Evolutionary conservation across 2,113 vertebrate genomes (phyloP).

Genomic region (Paedocypris sp.): DNA sequence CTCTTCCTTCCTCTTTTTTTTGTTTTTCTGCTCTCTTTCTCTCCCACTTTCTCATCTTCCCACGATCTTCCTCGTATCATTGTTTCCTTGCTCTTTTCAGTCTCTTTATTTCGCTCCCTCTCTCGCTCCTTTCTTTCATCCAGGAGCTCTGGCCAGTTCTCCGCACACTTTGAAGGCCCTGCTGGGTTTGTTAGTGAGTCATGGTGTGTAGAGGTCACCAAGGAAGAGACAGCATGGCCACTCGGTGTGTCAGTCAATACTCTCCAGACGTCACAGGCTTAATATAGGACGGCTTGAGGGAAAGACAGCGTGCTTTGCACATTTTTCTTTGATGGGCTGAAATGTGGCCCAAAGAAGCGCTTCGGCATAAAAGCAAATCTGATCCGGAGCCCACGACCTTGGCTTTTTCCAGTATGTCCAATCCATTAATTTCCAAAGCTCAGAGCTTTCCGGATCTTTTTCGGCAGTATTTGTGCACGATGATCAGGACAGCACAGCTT

Average conservation of each 20-base stretch:
- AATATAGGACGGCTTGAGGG: slow-evolving; percentile 1
- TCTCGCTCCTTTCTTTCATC: neutral
- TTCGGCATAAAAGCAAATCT: neutral
- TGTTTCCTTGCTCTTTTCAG: too few species aligned
- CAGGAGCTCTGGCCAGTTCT: slow-evolving; percentile 1
- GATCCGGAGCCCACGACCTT: slow-evolving; percentile 8
- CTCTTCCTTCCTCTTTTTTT: too few species aligned
- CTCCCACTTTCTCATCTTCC: too few species aligned
- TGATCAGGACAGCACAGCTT: slow-evolving; percentile 12
- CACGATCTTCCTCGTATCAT: too few species aligned
- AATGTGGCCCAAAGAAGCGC: slow-evolving; percentile 16
- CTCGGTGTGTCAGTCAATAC: slow-evolving; percentile 36
- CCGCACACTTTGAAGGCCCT: slow-evolving; percentile 6
- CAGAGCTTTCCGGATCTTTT: neutral
- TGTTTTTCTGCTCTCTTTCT: too few species aligned
- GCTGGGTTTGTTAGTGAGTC: slow-evolving; percentile 23
- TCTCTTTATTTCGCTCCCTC: neutral
- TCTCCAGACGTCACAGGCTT: slow-evolving; percentile 25
- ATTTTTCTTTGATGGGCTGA: slow-evolving; percentile 5
- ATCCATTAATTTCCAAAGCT: slow-evolving; percentile 7
- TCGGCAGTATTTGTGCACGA: slow-evolving; percentile 10
- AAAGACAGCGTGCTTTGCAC: slow-evolving; percentile 8
- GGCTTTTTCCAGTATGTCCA: neutral
- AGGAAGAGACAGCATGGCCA: slow-evolving; percentile 18
- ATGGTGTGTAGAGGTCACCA: slow-evolving; percentile 20